Percentiles rank a stretch among this genome's conserved stretches.
Evolutionary conservation across 2,113 vertebrate genomes (phyloP).

Genomic region (Trachemys scripta): DNA sequence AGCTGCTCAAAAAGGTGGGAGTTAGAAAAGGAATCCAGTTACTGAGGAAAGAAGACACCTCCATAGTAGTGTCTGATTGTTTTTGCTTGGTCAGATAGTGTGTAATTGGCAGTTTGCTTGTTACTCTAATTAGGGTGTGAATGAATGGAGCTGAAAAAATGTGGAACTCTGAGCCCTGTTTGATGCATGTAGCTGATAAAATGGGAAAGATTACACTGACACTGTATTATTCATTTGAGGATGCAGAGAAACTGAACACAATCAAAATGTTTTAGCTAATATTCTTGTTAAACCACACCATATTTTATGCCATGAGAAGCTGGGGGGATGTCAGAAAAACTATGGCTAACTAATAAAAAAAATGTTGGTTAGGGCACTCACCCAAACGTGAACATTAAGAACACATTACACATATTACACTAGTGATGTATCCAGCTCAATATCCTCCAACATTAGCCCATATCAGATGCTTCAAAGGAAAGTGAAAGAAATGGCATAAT

Average conservation of each 20-base stretch:
- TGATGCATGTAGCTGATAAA: constrained; percentile 4
- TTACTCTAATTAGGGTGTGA: constrained; percentile 52
- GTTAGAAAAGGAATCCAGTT: constrained; percentile 9
- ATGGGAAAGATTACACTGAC: not conserved
- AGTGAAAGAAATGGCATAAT: not conserved
- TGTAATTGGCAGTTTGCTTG: constrained; percentile 48
- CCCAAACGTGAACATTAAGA: not conserved
- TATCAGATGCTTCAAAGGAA: not conserved
- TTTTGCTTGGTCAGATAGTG: constrained; percentile 60
- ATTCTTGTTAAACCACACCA: not conserved
- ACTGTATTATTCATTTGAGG: constrained; percentile 14
- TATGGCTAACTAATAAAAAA: not conserved
- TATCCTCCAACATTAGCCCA: not conserved
- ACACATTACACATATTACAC: not conserved
- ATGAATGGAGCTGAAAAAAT: constrained; percentile 40
- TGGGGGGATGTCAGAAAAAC: not conserved
- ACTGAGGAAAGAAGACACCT: constrained; percentile 8
- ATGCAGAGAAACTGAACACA: not conserved
- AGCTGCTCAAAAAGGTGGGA: not conserved
- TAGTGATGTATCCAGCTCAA: not conserved
- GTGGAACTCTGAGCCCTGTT: not conserved
- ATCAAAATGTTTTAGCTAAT: rapidly evolving
- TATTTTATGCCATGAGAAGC: not conserved
- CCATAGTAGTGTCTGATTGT: constrained; percentile 20
- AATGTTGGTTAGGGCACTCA: not conserved